Evolutionary conservation across 2,797 vertebrate genomes (phyloP).

Genomic region (Trachurus trachurus): DNA sequence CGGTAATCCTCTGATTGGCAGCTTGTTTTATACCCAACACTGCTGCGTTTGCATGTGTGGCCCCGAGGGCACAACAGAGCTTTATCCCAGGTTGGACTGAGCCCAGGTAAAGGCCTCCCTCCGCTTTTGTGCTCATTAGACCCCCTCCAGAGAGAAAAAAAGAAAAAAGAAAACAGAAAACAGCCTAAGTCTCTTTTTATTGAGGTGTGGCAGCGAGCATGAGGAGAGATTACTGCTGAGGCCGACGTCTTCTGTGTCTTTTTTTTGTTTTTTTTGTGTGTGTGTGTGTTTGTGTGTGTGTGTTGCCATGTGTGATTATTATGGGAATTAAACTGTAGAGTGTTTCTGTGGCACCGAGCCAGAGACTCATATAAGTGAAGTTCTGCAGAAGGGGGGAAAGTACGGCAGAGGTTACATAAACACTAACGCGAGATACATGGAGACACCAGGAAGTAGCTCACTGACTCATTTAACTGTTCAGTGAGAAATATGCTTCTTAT

Average conservation of each 20-base stretch:
- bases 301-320: neutral
- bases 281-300: too few species aligned
- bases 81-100: conserved; percentile 39
- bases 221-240: neutral
- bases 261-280: too few species aligned
- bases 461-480: neutral
- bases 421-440: neutral
- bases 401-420: neutral
- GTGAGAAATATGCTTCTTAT: neutral
- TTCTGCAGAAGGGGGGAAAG: neutral
- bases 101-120: conserved; percentile 15
- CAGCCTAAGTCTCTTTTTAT: conserved; percentile 25
- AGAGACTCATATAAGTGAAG: neutral
- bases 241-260: neutral
- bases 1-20: conserved; percentile 41
- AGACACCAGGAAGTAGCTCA: neutral
- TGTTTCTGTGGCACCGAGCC: neutral
- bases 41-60: conserved; percentile 38
- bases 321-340: neutral
- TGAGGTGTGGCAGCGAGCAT: conserved; percentile 28
- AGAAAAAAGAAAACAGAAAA: conserved; percentile 33
- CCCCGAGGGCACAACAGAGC: conserved; percentile 55
- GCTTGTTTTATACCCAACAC: conserved; percentile 24
- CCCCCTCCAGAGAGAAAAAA: conserved; percentile 13
- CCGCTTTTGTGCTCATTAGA: conserved; percentile 40